Percentiles rank a stretch among this genome's conserved stretches.
phyloP scores from a whole-genome alignment of 2,888 invertebrate species.

The Dromius quadrimaculatus region DNA sequence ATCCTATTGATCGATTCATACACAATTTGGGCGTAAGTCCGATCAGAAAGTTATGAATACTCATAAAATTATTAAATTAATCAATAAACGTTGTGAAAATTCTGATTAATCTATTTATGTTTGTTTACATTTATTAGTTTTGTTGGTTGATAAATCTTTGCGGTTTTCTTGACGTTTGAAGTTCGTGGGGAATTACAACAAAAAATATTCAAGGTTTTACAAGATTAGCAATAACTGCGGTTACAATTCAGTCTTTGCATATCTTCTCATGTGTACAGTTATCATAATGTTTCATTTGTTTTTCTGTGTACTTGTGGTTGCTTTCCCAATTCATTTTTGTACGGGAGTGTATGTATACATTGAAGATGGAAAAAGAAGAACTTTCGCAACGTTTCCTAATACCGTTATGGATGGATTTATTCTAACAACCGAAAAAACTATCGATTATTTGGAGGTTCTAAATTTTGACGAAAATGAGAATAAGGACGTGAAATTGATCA shows the following conservation, averaged over 20 bases:
- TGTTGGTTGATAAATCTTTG: too few species aligned
- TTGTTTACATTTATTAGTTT: too few species aligned
- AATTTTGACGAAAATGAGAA: constrained; percentile 3
- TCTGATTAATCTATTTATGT: too few species aligned
- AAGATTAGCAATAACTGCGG: not conserved
- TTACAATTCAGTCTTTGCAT: not conserved
- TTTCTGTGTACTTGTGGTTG: not conserved
- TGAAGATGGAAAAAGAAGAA: constrained; percentile 19
- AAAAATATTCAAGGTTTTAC: not conserved
- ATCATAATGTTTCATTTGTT: constrained; percentile 9
- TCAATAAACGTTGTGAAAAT: too few species aligned
- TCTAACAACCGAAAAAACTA: not conserved
- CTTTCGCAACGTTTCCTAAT: not conserved
- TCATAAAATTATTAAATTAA: too few species aligned
- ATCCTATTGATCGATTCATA: too few species aligned
- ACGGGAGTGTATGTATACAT: not conserved
- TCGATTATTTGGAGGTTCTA: constrained; percentile 11
- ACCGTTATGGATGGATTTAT: constrained; percentile 11
- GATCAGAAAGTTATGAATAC: too few species aligned
- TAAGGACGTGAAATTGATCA: not conserved
- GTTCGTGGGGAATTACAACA: too few species aligned
- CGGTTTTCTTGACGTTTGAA: too few species aligned
- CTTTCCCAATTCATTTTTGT: not conserved
- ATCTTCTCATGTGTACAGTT: not conserved
- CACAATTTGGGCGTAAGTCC: too few species aligned